Conservation (phyloP, 2,113 vertebrate genomes). For the Pangasianodon gigas region DNA sequence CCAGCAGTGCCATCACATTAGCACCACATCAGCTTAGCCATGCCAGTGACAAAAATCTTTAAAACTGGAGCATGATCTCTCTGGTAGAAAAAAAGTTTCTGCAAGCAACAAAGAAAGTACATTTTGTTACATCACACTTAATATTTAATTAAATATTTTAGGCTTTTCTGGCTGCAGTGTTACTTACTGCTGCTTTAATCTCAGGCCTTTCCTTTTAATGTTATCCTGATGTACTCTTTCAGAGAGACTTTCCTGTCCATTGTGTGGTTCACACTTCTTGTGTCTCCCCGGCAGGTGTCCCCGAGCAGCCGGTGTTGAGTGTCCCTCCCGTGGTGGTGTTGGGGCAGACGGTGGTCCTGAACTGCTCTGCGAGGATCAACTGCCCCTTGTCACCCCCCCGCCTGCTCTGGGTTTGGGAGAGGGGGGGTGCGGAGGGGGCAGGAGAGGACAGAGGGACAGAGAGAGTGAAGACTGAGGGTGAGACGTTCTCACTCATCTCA, state of each 20-base stretch:
- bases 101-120: not conserved
- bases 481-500: constrained; percentile 54
- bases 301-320: constrained; percentile 65
- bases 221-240: too few species aligned
- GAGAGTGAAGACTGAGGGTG: constrained; percentile 40
- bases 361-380: constrained; percentile 68
- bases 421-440: constrained; percentile 53
- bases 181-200: not conserved
- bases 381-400: constrained; percentile 69
- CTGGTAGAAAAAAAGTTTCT: not conserved
- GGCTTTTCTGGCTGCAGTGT: not conserved
- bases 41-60: too few species aligned
- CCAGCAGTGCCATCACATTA: not conserved
- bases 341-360: constrained; percentile 68
- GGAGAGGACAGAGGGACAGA: constrained; percentile 33
- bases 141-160: not conserved
- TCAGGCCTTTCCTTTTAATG: not conserved
- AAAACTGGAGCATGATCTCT: not conserved
- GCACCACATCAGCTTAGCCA: not conserved
- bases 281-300: constrained; percentile 60
- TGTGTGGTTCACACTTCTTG: too few species aligned
- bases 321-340: constrained; percentile 62
- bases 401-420: constrained; percentile 68
- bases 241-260: not conserved
- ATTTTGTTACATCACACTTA: not conserved